phyloP scores from a whole-genome alignment of 1,140 invertebrate genomes.

The Drosophila pectinifera region DNA sequence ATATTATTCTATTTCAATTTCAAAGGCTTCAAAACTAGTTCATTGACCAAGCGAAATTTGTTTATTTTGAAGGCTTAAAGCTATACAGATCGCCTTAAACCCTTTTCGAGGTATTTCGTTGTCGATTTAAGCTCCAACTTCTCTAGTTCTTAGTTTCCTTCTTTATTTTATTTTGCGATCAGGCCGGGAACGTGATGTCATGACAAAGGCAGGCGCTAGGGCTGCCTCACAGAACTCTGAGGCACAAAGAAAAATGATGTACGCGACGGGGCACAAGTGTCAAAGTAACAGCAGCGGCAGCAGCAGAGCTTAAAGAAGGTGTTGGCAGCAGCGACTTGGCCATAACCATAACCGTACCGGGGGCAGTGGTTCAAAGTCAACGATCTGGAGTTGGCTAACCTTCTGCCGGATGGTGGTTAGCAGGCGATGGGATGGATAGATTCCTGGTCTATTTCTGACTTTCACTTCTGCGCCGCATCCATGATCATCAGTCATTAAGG shows the following conservation, averaged over 20 bases:
- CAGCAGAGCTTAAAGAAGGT: conserved; percentile 33
- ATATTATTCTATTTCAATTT: too few species aligned
- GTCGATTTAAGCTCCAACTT: conserved; percentile 2
- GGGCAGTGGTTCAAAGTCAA: conserved; percentile 58
- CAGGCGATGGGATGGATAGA: conserved; percentile 6
- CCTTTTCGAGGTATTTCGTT: conserved; percentile 3
- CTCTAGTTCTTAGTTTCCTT: conserved; percentile 22
- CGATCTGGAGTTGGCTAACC: conserved; percentile 44
- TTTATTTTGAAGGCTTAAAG: background rate
- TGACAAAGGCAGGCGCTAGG: conserved; percentile 62
- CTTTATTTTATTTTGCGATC: conserved; percentile 35
- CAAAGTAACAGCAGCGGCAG: conserved; percentile 33
- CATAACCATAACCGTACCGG: conserved; percentile 37
- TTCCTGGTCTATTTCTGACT: conserved; percentile 60
- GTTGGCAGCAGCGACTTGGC: conserved; percentile 34
- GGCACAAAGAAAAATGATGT: conserved; percentile 53
- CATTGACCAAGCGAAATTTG: too few species aligned
- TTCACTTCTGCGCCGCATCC: conserved; percentile 49
- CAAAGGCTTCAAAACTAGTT: too few species aligned
- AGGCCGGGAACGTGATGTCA: conserved; percentile 64
- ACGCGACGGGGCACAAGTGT: conserved; percentile 66
- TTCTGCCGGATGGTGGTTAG: conserved; percentile 5
- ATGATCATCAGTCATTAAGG: conserved; percentile 41
- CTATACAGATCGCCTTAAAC: background rate
- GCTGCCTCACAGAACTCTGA: conserved; percentile 24